Evolutionary conservation across 2,888 invertebrate genomes (phyloP).

Genomic region (Cordylochernes scorpioides): DNA sequence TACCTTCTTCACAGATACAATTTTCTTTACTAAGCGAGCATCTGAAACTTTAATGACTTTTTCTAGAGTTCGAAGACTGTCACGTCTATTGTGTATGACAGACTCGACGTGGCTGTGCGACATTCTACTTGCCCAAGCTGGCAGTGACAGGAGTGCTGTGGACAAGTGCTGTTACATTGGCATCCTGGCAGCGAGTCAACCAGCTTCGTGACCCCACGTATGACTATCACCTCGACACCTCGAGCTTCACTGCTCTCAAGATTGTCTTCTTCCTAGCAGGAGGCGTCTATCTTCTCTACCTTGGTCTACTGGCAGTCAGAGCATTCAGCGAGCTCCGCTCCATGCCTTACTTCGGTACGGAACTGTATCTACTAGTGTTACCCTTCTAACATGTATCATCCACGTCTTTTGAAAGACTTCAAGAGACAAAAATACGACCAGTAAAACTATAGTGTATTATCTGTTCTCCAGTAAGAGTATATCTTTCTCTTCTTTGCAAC

Average conservation of each 20-base stretch:
- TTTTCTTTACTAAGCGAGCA: too few species aligned
- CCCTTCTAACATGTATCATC: conserved; percentile 1
- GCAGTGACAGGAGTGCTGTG: conserved; percentile 60
- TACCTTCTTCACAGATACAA: too few species aligned
- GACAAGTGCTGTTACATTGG: conserved; percentile 54
- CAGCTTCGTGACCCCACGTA: conserved; percentile 71
- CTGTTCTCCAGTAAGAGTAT: too few species aligned
- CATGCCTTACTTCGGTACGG: conserved; percentile 89
- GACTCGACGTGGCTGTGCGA: conserved; percentile 56
- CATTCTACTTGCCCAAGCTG: conserved; percentile 73
- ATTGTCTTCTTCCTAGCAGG: conserved; percentile 64
- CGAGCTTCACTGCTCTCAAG: conserved; percentile 62
- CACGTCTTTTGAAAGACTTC: too few species aligned
- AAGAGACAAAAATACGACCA: too few species aligned
- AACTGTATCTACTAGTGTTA: conserved; percentile 1
- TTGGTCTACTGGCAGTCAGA: conserved; percentile 50
- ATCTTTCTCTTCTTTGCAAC: too few species aligned
- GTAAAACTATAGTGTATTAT: too few species aligned
- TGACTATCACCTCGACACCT: conserved; percentile 56
- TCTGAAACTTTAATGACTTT: too few species aligned
- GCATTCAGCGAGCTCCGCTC: conserved; percentile 79
- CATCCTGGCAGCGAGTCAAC: conserved; percentile 69
- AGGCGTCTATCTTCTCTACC: conserved; percentile 54
- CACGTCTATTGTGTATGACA: too few species aligned
- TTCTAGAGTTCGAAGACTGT: too few species aligned